Base-by-base conservation (phyloP, 2,888 invertebrate genomes). In the Drosophila cracens region DNA sequence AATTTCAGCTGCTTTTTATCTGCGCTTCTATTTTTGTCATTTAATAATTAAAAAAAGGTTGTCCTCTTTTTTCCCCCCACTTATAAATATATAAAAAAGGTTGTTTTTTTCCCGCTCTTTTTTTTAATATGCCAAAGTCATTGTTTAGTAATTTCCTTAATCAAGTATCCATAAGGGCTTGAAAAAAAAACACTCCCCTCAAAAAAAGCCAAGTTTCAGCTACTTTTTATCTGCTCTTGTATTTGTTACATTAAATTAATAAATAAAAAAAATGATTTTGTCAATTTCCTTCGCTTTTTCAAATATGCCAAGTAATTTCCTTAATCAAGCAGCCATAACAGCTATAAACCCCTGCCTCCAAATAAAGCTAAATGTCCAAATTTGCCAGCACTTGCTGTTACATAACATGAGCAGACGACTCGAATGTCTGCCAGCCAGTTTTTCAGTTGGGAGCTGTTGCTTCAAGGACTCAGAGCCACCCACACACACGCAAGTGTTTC, bases 401-500 rank as follows among this genome's bases (percentile, higher is more conserved):
- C 25, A 21, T 36, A 27, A 76, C 63, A 59, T 78, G 66, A 78
- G 53, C 69, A 52, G 40, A 59, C 46, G 46, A 51, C 65, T 34
- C 36, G 36, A 56, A 27, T 56, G 36, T 66, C 51, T 61, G 56
- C 31, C 46, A 46, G 34, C 4, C 18, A 54, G 34, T 38, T 56
- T 60, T 54, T 27, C 54, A 54, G 34, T 27, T 56, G 66, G 52
- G 70, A 68, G 80, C 89, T 76, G 83, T 83, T 85, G 82, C 85
- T 86, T 87, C 89, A 87, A 87, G 87, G 87, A 90, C 87, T 83
- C 88, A 71, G 67, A 54, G 18, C 48, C 27, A 21, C 52, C 31
- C 29, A 53, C 58, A 70, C 65, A 43, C 31, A 38, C 27, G 27
- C 52, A 57, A 59, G 21, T 27, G 38, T 27, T 38, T 53, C 36